Evolutionary conservation across 2,113 vertebrate genomes (phyloP).

Genomic region (Stigmatopora nigra): DNA sequence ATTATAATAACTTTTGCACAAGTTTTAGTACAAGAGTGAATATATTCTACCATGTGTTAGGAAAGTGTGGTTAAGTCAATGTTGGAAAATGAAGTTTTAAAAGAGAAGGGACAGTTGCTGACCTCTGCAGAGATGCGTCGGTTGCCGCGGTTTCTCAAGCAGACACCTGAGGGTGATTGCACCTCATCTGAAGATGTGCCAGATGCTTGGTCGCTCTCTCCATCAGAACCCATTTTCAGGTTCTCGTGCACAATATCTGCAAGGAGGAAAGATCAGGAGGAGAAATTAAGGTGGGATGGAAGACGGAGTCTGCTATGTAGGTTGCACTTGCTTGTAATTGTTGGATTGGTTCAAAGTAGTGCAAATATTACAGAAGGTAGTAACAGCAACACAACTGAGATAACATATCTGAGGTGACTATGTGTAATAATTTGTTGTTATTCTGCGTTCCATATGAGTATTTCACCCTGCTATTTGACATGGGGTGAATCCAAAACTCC

Average conservation of each 20-base stretch:
- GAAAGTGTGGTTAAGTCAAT: not conserved
- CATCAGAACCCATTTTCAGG: conserved; percentile 93
- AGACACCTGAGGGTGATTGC: conserved; percentile 89
- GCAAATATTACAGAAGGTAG: too few relatives aligned
- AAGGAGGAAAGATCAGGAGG: conserved; percentile 7
- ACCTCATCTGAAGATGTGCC: conserved; percentile 93
- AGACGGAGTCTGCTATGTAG: not conserved
- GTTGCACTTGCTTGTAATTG: too few relatives aligned
- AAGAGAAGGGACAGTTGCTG: conserved; percentile 22
- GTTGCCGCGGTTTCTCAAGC: conserved; percentile 86
- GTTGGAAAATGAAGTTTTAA: not conserved
- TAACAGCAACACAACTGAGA: too few relatives aligned
- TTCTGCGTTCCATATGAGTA: too few relatives aligned
- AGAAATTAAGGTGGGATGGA: not conserved
- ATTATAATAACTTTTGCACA: too few relatives aligned
- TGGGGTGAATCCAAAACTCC: too few relatives aligned
- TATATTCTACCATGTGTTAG: not conserved
- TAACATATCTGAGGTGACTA: too few relatives aligned
- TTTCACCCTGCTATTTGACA: too few relatives aligned
- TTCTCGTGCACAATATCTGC: conserved; percentile 95
- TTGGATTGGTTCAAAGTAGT: too few relatives aligned
- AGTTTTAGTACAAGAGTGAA: too few relatives aligned
- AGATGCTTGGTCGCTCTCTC: conserved; percentile 93
- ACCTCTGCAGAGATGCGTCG: conserved; percentile 93
- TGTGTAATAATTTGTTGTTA: too few relatives aligned